A percentile compares a stretch with the other conserved stretches of the same genome.
These are phyloP conservation scores for Latrodectus geometricus DNA, from an alignment of 1,140 invertebrate species.

Conservation along the genomic window DNA sequence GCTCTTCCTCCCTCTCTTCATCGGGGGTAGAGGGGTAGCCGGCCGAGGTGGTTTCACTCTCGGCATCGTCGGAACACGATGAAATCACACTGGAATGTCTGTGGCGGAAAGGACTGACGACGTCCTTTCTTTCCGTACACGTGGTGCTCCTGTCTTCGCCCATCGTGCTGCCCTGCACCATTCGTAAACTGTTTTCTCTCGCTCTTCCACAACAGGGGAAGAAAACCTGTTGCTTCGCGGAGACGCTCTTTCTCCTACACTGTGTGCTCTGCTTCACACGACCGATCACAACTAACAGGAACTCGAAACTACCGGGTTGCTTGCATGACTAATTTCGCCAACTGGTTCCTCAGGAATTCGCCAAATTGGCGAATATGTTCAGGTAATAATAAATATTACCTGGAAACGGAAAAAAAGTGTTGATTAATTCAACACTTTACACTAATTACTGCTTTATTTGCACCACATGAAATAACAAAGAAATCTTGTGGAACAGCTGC, in stretches of 20 bases:
- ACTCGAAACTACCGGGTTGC: constrained; percentile 39
- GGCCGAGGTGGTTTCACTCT: constrained; percentile 34
- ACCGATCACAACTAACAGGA: constrained; percentile 59
- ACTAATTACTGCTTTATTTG: too few relatives aligned
- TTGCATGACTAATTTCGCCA: neutral
- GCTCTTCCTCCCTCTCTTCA: constrained; percentile 73
- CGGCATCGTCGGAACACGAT: constrained; percentile 52
- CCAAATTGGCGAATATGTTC: neutral
- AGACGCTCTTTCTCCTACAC: neutral
- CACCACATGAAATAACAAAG: too few relatives aligned
- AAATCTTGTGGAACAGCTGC: too few relatives aligned
- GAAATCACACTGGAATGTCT: constrained; percentile 52
- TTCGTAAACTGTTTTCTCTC: constrained; percentile 6
- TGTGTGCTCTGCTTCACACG: constrained; percentile 48
- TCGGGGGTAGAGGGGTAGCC: constrained; percentile 38
- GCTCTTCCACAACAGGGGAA: constrained; percentile 12
- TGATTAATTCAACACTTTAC: too few relatives aligned
- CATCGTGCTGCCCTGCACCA: constrained; percentile 2
- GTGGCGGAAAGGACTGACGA: constrained; percentile 25
- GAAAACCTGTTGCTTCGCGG: constrained; percentile 19
- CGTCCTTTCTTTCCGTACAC: constrained; percentile 35
- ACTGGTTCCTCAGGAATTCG: too few relatives aligned
- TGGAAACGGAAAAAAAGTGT: too few relatives aligned
- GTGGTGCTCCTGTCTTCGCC: constrained; percentile 41
- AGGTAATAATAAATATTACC: too few relatives aligned